Conservation (phyloP, 2,113 vertebrate species). For the Canis aureus region DNA sequence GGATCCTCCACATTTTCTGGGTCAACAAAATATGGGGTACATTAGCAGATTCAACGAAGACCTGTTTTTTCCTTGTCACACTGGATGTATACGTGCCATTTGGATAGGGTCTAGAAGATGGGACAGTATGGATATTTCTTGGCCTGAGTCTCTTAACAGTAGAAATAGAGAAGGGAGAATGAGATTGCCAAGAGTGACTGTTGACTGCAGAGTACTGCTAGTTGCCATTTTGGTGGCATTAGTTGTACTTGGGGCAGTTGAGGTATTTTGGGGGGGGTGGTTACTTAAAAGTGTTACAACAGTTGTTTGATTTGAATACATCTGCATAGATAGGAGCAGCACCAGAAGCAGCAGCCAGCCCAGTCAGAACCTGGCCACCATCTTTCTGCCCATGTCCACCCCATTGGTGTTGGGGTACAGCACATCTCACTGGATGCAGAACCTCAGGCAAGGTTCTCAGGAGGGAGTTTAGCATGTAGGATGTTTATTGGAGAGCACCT, state of each 20-base stretch:
- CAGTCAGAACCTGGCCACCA: background rate
- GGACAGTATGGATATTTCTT: background rate
- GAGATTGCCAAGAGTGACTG: background rate
- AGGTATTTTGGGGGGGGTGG: background rate
- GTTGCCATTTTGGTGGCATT: background rate
- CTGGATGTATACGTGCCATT: background rate
- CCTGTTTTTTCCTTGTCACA: background rate
- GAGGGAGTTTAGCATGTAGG: background rate
- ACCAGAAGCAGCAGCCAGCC: background rate
- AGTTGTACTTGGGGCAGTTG: background rate
- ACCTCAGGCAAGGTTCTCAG: background rate
- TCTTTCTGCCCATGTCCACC: background rate
- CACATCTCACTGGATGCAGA: accelerated
- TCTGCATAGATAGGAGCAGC: background rate
- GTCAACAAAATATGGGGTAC: background rate
- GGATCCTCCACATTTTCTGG: background rate
- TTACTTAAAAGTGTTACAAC: background rate
- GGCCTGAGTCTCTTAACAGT: background rate
- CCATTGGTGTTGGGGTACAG: accelerated
- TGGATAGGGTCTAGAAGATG: background rate
- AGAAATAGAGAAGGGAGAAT: background rate
- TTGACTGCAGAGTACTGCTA: background rate
- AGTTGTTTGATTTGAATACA: background rate
- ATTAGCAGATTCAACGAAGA: background rate
- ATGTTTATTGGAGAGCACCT: background rate